Percentiles rank a stretch among this genome's conserved stretches.
These are phyloP conservation scores for Falco biarmicus DNA, from an alignment of 2,797 vertebrate species.

Conservation along the genomic window DNA sequence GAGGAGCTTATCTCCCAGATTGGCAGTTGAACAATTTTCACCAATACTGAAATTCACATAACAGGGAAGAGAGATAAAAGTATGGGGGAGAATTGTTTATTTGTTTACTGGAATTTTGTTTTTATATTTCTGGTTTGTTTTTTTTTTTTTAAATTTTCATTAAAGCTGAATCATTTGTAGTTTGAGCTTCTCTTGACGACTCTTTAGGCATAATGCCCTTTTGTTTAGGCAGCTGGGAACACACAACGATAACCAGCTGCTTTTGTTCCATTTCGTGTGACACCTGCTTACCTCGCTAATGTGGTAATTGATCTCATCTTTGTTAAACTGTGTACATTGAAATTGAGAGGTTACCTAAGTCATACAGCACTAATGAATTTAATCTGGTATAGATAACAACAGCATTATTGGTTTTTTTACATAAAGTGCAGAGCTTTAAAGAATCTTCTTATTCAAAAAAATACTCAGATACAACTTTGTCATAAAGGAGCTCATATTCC, in stretches of 20 bases:
- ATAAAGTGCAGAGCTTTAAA: neutral
- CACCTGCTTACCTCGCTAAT: neutral
- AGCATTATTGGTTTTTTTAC: rapidly evolving
- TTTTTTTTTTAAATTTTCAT: neutral
- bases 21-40: neutral
- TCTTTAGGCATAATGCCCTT: neutral
- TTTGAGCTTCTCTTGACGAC: neutral
- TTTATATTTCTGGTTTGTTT: neutral
- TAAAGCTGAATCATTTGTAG: neutral
- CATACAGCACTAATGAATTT: neutral
- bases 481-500: neutral
- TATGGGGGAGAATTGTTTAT: neutral
- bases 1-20: neutral
- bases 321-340: neutral
- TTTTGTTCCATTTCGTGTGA: neutral
- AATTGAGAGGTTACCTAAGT: neutral
- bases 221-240: neutral
- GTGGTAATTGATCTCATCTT: neutral
- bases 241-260: neutral
- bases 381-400: neutral
- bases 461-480: neutral
- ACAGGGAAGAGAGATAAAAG: neutral
- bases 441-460: neutral
- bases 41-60: neutral
- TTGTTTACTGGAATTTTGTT: neutral